phyloP scores from a whole-genome alignment of 2,888 invertebrate genomes.

The Polydrusus tereticollis region DNA sequence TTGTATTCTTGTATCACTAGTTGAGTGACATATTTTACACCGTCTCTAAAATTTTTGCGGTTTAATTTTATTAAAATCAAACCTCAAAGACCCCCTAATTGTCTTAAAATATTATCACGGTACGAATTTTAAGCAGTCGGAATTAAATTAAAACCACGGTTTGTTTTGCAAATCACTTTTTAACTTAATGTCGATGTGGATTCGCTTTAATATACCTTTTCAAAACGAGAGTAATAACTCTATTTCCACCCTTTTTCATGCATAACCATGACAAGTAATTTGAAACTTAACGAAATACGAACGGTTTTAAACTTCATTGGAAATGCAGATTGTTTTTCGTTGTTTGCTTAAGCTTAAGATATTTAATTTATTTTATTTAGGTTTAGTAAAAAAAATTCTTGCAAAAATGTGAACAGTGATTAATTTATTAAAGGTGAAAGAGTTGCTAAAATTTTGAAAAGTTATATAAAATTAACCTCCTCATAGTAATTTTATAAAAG shows the following conservation, averaged over 20 bases:
- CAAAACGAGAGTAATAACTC: conserved; percentile 17
- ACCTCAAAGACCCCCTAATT: neutral
- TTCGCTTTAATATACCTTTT: conserved; percentile 11
- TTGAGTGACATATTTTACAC: neutral
- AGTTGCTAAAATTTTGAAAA: too few relatives aligned
- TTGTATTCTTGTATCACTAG: too few relatives aligned
- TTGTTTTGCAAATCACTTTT: conserved; percentile 24
- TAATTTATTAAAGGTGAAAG: too few relatives aligned
- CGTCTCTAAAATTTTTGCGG: neutral
- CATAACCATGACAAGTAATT: conserved; percentile 21
- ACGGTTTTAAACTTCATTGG: conserved; percentile 17
- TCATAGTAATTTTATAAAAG: too few relatives aligned
- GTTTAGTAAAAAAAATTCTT: too few relatives aligned
- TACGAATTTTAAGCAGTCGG: neutral
- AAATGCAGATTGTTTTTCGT: conserved; percentile 22
- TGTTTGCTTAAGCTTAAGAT: conserved; percentile 10
- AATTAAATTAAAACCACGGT: conserved; percentile 3
- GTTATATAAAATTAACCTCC: too few relatives aligned
- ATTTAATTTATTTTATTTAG: neutral
- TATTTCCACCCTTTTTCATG: conserved; percentile 22
- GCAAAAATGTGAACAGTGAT: too few relatives aligned
- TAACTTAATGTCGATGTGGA: conserved; percentile 7
- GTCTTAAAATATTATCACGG: conserved; percentile 6
- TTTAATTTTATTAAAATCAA: neutral
- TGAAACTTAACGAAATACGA: conserved; percentile 2